phyloP scores from a whole-genome alignment of 2,113 vertebrate genomes.

The Oenanthe melanoleuca region DNA sequence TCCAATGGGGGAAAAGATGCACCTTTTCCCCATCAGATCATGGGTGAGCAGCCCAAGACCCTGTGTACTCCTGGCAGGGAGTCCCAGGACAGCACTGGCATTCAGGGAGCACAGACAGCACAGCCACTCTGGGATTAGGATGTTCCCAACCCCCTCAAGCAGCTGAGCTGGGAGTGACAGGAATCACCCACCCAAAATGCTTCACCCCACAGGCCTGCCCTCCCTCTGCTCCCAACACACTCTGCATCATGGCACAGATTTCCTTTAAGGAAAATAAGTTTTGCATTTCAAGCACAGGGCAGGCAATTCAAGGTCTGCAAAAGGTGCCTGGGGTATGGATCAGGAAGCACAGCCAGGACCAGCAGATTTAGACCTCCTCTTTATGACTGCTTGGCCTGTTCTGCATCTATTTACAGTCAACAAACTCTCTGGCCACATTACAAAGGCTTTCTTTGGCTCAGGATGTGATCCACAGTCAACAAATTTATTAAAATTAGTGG shows the following conservation, averaged over 20 bases:
- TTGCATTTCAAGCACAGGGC: background rate
- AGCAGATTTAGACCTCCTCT: background rate
- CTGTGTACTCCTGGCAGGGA: accelerated
- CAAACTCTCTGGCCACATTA: background rate
- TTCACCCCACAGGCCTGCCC: background rate
- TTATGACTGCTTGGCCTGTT: background rate
- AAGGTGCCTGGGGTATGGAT: background rate
- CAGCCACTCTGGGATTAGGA: accelerated
- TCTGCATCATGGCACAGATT: accelerated
- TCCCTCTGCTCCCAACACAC: background rate
- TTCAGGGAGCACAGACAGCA: background rate
- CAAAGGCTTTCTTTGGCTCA: background rate
- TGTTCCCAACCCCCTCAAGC: background rate
- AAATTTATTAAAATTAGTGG: background rate
- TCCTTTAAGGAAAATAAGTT: background rate
- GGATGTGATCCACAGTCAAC: background rate
- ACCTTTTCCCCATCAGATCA: background rate
- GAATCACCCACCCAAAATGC: background rate
- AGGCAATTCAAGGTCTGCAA: background rate
- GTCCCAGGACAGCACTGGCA: background rate
- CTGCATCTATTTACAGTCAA: background rate
- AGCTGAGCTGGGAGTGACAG: background rate
- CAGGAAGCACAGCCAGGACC: background rate
- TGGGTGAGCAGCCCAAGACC: background rate
- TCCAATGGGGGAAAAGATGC: background rate